A percentile compares a stretch with the other conserved stretches of the same genome.
Evolutionary conservation across 2,888 invertebrate genomes (phyloP).

Genomic region (Pristionchus japonicus): DNA sequence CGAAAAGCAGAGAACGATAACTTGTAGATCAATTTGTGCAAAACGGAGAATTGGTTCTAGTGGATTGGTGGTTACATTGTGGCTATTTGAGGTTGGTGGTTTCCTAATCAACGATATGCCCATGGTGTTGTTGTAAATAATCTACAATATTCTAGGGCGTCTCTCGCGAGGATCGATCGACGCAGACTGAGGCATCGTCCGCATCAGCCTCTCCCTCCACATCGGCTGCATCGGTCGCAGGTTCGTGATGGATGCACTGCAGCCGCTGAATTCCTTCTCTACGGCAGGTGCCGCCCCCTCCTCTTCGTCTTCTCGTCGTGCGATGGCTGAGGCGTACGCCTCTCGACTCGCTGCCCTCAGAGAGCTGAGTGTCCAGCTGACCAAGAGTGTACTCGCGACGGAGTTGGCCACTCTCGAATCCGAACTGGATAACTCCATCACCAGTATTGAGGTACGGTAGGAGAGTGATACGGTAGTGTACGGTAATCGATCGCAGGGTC

Average conservation of each 20-base stretch:
- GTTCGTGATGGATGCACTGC: background rate
- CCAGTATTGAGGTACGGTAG: slow-evolving; percentile 40
- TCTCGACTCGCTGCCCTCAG: slow-evolving; percentile 21
- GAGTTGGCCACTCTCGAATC: slow-evolving; percentile 44
- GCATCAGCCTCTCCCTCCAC: background rate
- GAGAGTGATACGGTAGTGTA: background rate
- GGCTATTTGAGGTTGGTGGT: background rate
- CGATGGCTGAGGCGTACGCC: slow-evolving; percentile 22
- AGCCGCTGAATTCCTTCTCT: background rate
- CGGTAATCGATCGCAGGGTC: background rate
- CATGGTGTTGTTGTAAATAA: background rate
- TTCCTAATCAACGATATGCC: background rate
- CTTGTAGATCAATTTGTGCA: background rate
- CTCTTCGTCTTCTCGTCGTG: slow-evolving; percentile 7
- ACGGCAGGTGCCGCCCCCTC: background rate
- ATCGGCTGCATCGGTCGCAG: slow-evolving; percentile 12
- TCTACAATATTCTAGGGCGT: background rate
- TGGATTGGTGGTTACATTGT: background rate
- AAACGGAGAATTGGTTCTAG: background rate
- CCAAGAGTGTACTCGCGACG: slow-evolving; percentile 37
- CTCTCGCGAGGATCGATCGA: background rate
- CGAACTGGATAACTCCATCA: slow-evolving; percentile 14
- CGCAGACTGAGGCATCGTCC: background rate
- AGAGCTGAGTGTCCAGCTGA: slow-evolving; percentile 40
- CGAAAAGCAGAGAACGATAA: background rate